Evolutionary conservation across 2,888 invertebrate genomes (phyloP).

Genomic region (Proisotoma minuta): DNA sequence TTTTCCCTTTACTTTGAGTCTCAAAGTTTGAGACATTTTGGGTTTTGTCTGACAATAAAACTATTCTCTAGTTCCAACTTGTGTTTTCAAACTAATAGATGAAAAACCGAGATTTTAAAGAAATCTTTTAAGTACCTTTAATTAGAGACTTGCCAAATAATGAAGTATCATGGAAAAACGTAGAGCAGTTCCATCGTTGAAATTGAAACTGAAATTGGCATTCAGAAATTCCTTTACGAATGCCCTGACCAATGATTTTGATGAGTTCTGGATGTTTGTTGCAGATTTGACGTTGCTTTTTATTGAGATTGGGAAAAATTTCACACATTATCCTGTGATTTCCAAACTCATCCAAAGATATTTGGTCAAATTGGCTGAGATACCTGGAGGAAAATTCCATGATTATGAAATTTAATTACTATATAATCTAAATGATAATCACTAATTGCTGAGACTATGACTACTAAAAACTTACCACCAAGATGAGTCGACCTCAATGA

Average conservation of each 20-base stretch:
- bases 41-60: too few relatives aligned
- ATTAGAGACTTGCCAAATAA: constrained; percentile 44
- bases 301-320: constrained; percentile 35
- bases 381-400: constrained; percentile 32
- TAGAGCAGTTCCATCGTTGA: constrained; percentile 45
- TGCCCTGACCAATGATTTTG: constrained; percentile 31
- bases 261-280: constrained; percentile 28
- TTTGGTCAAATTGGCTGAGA: constrained; percentile 39
- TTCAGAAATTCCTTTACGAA: constrained; percentile 30
- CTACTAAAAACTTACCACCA: background rate
- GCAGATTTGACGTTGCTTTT: constrained; percentile 41
- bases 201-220: constrained; percentile 38
- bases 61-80: too few relatives aligned
- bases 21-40: too few relatives aligned
- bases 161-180: constrained; percentile 37
- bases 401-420: too few relatives aligned
- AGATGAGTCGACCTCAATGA: background rate
- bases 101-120: too few relatives aligned
- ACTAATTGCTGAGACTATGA: too few relatives aligned
- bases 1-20: too few relatives aligned
- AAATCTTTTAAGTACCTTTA: constrained; percentile 33
- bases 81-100: background rate
- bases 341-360: background rate
- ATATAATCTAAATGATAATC: too few relatives aligned
- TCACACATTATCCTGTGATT: constrained; percentile 35